Base-by-base conservation (phyloP, 2,113 vertebrate genomes). In the Chaetodon auriga region DNA sequence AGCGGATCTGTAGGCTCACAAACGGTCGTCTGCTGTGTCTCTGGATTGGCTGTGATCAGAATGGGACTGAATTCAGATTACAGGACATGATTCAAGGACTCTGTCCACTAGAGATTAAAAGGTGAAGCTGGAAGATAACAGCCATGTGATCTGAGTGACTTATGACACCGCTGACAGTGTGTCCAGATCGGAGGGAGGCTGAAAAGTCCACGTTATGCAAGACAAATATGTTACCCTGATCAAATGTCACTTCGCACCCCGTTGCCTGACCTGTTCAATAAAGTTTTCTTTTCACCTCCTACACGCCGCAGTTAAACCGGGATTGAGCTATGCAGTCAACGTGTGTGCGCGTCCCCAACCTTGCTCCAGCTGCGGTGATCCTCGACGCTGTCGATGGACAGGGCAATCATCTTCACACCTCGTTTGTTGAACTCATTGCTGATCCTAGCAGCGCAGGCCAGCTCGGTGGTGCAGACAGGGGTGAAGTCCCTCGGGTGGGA, bases 401-500 rank as follows among this genome's bases (percentile, higher is more conserved):
- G 93, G 1, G 98, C 98, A 0, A 99, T 98, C 97, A 99, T 96
- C 90, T 99, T 99, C 41, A 99, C 96, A 0, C 95, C 95, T 49
- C 97, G 96, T 81, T 97, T 98, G 86, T 93, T 92, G 93, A 99
- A 99, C 93, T 99, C 96, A 0, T 94, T 77, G 0, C 95, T 95
- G 91, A 99, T 70, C 82, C 90, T 96, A 0, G 96, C 97, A 0
- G 97, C 97, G 48, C 96, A 92, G 80, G 97, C 98, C 0, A 99
- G 96, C 92, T 99, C 98, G 0, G 98, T 99, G 82, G 98, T 99
- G 84, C 98, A 99, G 23, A 99, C 98, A 0, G 98, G 98, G 0
- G 98, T 99, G 81, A 97, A 99, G 92, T 99, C 98, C 63, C 94
- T 95, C 0, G 98, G 98, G 90, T 99, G 98, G 30, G 98, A 99